Evolutionary conservation across 2,797 vertebrate genomes (phyloP).

Genomic region (Poecilia velifera): DNA sequence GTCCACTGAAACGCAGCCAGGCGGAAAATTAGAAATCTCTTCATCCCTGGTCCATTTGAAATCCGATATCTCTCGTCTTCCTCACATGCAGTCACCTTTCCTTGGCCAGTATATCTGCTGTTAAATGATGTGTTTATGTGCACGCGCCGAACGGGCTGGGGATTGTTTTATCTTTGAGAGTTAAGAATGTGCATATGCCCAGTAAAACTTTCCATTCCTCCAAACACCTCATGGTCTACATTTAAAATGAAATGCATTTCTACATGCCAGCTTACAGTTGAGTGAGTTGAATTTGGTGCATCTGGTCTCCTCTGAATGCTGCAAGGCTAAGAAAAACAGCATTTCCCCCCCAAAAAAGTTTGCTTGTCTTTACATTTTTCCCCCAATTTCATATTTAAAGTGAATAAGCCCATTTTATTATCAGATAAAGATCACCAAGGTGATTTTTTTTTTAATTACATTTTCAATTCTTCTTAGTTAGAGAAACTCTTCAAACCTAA

Average conservation of each 20-base stretch:
- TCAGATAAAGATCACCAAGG: neutral
- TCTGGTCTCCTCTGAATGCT: slow-evolving; percentile 36
- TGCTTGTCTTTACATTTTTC: neutral
- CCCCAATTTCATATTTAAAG: neutral
- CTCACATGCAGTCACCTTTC: slow-evolving; percentile 53
- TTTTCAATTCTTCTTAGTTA: neutral
- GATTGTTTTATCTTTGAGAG: slow-evolving; percentile 52
- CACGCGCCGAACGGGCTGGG: slow-evolving; percentile 35
- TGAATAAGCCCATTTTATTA: neutral
- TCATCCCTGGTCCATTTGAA: slow-evolving; percentile 82
- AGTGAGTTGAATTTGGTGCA: slow-evolving; percentile 40
- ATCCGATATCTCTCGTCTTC: slow-evolving; percentile 77
- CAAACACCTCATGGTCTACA: neutral
- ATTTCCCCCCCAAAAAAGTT: neutral
- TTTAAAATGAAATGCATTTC: slow-evolving; percentile 20
- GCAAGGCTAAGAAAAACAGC: neutral
- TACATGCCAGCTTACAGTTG: neutral
- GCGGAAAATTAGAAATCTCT: slow-evolving; percentile 86
- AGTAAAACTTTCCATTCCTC: slow-evolving; percentile 10
- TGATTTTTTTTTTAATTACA: no score
- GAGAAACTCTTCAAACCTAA: neutral
- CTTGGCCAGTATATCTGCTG: slow-evolving; percentile 76
- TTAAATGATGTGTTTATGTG: slow-evolving; percentile 73
- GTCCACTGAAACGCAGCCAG: slow-evolving; percentile 77
- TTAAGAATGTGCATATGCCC: slow-evolving; percentile 25